Conservation (phyloP, 2,888 invertebrate species). For the Drosophila mulleri region DNA sequence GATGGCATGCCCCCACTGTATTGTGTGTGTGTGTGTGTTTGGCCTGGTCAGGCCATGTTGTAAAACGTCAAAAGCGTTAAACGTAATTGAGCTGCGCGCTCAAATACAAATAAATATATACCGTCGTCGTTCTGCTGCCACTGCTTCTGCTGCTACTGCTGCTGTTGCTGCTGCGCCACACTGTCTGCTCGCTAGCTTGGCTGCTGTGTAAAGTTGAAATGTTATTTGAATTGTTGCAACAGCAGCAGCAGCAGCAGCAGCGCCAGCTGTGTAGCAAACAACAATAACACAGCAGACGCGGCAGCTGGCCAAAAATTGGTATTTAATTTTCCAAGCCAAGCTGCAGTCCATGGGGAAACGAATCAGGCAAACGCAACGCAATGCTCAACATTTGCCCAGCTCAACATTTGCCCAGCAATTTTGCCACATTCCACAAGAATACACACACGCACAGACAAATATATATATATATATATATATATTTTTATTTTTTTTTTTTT, state of each 20-base stretch:
- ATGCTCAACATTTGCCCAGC: constrained; percentile 36
- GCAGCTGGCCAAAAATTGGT: constrained; percentile 71
- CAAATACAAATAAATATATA: constrained; percentile 80
- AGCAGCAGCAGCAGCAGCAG: constrained; percentile 30
- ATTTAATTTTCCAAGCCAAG: constrained; percentile 78
- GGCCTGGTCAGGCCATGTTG: constrained; percentile 59
- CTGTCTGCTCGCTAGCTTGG: constrained; percentile 52
- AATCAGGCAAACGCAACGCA: constrained; percentile 36
- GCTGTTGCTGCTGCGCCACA: constrained; percentile 56
- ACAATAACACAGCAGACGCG: constrained; percentile 26
- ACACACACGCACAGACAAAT: not conserved
- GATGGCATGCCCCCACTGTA: constrained; percentile 13
- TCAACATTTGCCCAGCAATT: constrained; percentile 43
- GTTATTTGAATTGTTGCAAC: constrained; percentile 79
- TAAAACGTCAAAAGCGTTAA: constrained; percentile 81
- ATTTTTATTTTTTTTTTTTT: not conserved
- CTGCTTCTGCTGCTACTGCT: constrained; percentile 5
- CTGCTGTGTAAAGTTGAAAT: constrained; percentile 68
- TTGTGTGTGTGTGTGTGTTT: constrained; percentile 32
- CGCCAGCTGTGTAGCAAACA: constrained; percentile 28
- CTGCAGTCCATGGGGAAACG: constrained; percentile 66
- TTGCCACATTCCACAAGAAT: constrained; percentile 39
- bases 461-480: not conserved
- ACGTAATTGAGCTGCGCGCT: constrained; percentile 80
- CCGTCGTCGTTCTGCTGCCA: constrained; percentile 37